Evolutionary conservation across 2,113 vertebrate genomes (phyloP), one percentile per base, ranked within the genome.

Genomic region (Sterrhoptilus dennistouni): DNA sequence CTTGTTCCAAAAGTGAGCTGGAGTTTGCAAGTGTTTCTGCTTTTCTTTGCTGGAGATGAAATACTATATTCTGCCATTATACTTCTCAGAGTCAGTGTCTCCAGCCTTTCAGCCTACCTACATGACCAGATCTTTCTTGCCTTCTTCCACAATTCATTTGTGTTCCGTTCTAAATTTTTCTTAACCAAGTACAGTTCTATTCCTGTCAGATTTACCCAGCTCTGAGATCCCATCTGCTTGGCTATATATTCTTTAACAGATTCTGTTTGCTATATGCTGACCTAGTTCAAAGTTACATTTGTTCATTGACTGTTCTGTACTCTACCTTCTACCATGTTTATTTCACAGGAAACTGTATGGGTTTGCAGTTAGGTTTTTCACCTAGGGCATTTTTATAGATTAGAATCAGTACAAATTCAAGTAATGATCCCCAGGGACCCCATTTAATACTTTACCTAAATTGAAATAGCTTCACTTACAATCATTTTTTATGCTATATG

Each of bases 281-380:
- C 90, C 95, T 97, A 96, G 90, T 92, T 96, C 95, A 96, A 94
- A 87, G 92, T 92, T 95, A 76, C 95, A 87, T 93, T 96, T 95
- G 83, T 63, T 96, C 88, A 89, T 83, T 84, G 96, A 89, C 60
- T 68, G 36, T 77, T 86, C 86, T 65, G 35, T 78, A 71, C 45
- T 94, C 80, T 50, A 91, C 93, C 59, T 88, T 97, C 57, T 94
- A 61, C 87, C 61, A 70, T 94, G 90, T 96, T 97, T 90, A 85
- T 90, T 95, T 90, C 83, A 77, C 76, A 93, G 72, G 70, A 95
- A 96, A 87, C 66, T 81, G 64, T 87, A 66, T 44, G 29, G 42
- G 57, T 82, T 86, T 93, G 79, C 87, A 94, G 94, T 68, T 56
- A 87, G 77, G 65, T 87, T 93, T 93, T 86, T 88, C 61, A 96